Evolutionary conservation across 2,113 vertebrate genomes (phyloP), one percentile per base, ranked within the genome.

Genomic region (Falcunculus frontatus): DNA sequence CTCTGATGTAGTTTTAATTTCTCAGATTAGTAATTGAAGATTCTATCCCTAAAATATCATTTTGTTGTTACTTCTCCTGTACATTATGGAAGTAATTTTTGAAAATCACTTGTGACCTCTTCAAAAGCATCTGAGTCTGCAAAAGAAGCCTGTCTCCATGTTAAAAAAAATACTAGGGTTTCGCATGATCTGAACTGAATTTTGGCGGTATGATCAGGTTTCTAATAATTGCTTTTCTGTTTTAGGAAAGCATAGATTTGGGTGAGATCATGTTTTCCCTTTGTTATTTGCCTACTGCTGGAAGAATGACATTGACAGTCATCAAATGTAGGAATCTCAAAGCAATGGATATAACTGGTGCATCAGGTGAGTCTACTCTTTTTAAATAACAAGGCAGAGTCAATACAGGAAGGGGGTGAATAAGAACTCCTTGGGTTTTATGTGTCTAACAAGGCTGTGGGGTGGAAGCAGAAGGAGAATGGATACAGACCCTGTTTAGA

Each of bases 261-360:
- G 99, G 99, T 47, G 99, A 99, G 97, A 99, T 99, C 96, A 99
- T 99, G 99, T 99, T 99, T 98, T 99, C 99, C 67, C 98, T 99
- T 91, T 99, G 99, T 97, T 99, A 99, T 96, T 98, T 99, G 89
- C 99, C 99, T 77, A 99, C 99, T 60, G 99, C 99, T 22, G 99
- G 99, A 32, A 98, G 99, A 77, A 99, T 99, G 99, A 99, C 99
- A 39, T 96, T 99, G 85, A 99, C 99, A 2, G 99, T 99, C 95
- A 99, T 99, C 98, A 99, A 99, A 95, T 99, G 99, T 97, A 98
- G 99, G 89, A 99, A 99, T 97, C 98, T 99, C 92, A 99, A 99
- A 98, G 99, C 99, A 82, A 99, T 99, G 99, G 99, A 99, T 96
- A 99, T 99, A 96, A 99, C 99, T 39, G 99, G 99, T 7, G 99